phyloP scores from a whole-genome alignment of 2,113 vertebrate genomes.

The Edolisoma coerulescens region DNA sequence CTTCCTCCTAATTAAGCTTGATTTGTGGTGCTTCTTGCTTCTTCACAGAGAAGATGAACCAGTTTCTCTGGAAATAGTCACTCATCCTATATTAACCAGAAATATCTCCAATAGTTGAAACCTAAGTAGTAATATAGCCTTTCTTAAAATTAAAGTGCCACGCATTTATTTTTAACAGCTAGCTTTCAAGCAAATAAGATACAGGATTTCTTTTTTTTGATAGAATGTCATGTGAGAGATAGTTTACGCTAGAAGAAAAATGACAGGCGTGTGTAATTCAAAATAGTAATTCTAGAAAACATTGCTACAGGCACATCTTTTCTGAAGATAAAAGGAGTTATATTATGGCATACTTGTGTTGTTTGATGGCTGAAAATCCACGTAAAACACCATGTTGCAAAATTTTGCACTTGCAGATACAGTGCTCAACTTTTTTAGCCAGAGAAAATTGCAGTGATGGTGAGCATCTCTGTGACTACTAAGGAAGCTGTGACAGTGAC shows the following conservation, averaged over 20 bases:
- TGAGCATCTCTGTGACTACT: background rate
- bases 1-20: background rate
- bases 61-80: background rate
- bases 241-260: background rate
- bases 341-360: background rate
- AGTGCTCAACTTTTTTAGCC: background rate
- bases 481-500: background rate
- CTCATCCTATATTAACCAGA: background rate
- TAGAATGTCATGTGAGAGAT: background rate
- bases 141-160: background rate
- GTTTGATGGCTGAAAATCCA: background rate
- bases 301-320: background rate
- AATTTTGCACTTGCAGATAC: background rate
- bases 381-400: background rate
- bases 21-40: background rate
- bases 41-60: background rate
- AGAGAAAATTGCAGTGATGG: background rate
- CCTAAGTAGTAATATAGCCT: background rate
- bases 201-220: background rate
- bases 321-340: background rate
- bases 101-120: background rate
- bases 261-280: accelerated
- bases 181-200: background rate
- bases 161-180: background rate
- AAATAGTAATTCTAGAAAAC: background rate